These are phyloP conservation scores for Conus betulinus DNA, from an alignment of 1,140 invertebrate genomes.

Conservation along the genomic window DNA sequence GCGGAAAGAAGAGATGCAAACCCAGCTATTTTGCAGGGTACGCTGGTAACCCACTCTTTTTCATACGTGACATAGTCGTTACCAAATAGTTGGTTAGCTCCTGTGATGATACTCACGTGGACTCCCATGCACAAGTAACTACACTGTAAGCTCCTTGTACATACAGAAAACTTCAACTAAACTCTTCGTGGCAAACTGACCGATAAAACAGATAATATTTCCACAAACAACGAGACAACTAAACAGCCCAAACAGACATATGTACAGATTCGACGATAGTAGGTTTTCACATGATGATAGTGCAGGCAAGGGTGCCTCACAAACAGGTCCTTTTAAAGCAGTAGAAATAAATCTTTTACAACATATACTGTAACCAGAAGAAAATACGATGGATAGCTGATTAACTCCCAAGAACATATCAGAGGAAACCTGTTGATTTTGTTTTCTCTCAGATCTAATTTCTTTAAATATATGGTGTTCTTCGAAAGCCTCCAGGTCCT, in stretches of 20 bases:
- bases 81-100: too few relatives aligned
- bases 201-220: constrained; percentile 40
- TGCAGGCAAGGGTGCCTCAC: not conserved
- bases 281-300: constrained; percentile 50
- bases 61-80: too few relatives aligned
- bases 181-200: constrained; percentile 3
- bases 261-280: constrained; percentile 39
- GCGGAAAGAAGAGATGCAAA: too few relatives aligned
- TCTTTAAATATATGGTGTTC: not conserved
- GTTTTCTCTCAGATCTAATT: not conserved
- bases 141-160: constrained; percentile 46
- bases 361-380: not conserved
- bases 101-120: constrained; percentile 26
- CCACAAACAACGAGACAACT: constrained; percentile 43
- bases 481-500: not conserved
- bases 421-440: not conserved
- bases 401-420: not conserved
- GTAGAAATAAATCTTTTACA: not conserved
- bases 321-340: not conserved
- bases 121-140: constrained; percentile 37
- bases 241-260: constrained; percentile 45
- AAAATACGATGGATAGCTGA: not conserved
- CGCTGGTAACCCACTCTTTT: too few relatives aligned
- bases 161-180: constrained; percentile 11
- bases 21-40: too few relatives aligned